Base-by-base conservation (phyloP, 2,113 vertebrate species). In the Sebastes schlegelii region DNA sequence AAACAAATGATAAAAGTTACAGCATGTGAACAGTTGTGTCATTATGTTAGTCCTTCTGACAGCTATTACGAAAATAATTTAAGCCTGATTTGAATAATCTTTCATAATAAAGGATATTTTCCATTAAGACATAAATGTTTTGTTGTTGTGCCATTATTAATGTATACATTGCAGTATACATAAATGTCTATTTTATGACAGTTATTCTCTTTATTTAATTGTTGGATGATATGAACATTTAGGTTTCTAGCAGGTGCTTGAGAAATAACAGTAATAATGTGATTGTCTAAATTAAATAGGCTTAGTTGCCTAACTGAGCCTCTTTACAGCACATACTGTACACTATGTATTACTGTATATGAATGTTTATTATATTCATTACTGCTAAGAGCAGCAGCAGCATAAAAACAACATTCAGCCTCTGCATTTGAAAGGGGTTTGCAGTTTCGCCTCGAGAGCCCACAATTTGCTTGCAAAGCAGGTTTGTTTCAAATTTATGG, bases 401-500 rank as follows among this genome's bases (percentile, higher is more conserved):
- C 67, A 77, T 3, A 60, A 72, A 74, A 82, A 74, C 19, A 79
- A 60, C 60, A 55, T 48, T 34, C 26, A 49, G 40, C 52, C 48
- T 48, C 6, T 63, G 26, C 26, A 74, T 88, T 80, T 58, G 17
- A 86, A 79, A 63, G 43, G 60, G 12, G 14, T 85, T 77, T 81
- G 61, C 61, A 58, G 61, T 73, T 86, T 89, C 85, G n/a, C 54
- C 60, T 45, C 8, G 9, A 3, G 2, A 70, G 66, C 42, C 6
- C 6, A 8, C 42, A 19, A 74, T 87, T 80, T 88, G 83, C 88
- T 90, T 90, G 73, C 77, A 48, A 55, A 62, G 86, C 81, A 86
- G 63, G 83, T 82, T 90, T 89, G 76, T 86, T 75, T 89, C 43
- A 90, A 75, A 90, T 90, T 51, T 89, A 90, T 77, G 70, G 80